These are phyloP conservation scores for Atherinosoma microstoma DNA, from an alignment of 2,797 vertebrate genomes.

Conservation along the genomic window DNA sequence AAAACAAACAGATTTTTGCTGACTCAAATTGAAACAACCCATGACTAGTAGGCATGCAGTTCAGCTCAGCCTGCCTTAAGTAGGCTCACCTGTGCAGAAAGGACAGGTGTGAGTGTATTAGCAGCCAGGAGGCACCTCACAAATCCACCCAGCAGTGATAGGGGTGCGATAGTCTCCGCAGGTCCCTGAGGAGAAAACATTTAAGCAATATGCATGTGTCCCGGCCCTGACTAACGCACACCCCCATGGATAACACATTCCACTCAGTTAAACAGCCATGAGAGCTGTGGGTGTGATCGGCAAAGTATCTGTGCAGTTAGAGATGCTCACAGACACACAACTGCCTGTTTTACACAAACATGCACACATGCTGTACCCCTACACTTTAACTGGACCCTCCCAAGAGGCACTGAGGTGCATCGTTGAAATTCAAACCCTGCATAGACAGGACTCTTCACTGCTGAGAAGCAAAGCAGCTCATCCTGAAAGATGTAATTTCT, in stretches of 20 bases:
- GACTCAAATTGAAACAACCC: constrained; percentile 16
- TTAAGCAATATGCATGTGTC: constrained; percentile 69
- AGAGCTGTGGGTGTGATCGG: constrained; percentile 52
- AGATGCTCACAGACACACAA: constrained; percentile 38
- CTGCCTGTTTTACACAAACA: constrained; percentile 15
- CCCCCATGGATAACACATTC: constrained; percentile 83
- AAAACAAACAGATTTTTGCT: constrained; percentile 10
- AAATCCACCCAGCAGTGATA: constrained; percentile 63
- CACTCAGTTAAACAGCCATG: constrained; percentile 75
- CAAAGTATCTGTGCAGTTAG: constrained; percentile 26
- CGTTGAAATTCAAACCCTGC: constrained; percentile 73
- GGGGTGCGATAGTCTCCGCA: constrained; percentile 69
- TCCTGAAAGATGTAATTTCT: constrained; percentile 69
- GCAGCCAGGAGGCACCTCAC: constrained; percentile 57
- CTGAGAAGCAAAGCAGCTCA: constrained; percentile 59
- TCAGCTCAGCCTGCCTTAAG: constrained; percentile 44
- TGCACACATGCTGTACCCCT: constrained; percentile 37
- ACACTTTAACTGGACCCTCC: constrained; percentile 71
- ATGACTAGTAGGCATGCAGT: constrained; percentile 41
- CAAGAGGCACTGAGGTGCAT: constrained; percentile 73
- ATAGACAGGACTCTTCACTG: constrained; percentile 51
- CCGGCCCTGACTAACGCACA: constrained; percentile 63
- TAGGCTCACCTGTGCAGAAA: constrained; percentile 70
- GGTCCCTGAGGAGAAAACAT: constrained; percentile 71
- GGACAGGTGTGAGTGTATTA: constrained; percentile 77